Evolutionary conservation across 2,888 invertebrate species (phyloP).

Genomic region (Scotopteryx bipunctaria): DNA sequence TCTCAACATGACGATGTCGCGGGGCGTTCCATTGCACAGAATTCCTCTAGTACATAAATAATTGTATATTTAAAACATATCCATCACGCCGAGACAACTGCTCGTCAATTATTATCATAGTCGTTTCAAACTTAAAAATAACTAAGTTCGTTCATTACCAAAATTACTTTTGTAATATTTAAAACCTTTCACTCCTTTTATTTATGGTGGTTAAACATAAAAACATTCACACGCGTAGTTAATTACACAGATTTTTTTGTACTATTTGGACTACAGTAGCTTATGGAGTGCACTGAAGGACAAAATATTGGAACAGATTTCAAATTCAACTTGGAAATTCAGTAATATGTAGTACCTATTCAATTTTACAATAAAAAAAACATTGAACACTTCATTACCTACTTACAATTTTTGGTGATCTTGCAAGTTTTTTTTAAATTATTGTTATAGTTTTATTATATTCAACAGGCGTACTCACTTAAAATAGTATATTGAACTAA

Average conservation of each 20-base stretch:
- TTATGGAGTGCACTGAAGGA: conserved; percentile 34
- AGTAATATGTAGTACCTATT: no score
- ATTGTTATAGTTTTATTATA: no score
- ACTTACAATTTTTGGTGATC: no score
- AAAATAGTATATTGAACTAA: no score
- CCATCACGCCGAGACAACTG: conserved; percentile 28
- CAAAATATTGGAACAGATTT: conserved; percentile 21
- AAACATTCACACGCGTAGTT: conserved; percentile 37
- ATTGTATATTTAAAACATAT: conserved; percentile 12
- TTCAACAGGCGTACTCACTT: no score
- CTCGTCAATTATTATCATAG: conserved; percentile 58
- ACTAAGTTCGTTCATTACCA: conserved; percentile 25
- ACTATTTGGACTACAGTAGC: conserved; percentile 44
- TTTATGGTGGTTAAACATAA: conserved; percentile 19
- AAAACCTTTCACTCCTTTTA: conserved; percentile 26
- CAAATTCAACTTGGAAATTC: no score
- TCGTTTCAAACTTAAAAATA: conserved; percentile 17
- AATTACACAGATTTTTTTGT: conserved; percentile 38
- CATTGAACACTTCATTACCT: no score
- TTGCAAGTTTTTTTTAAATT: no score
- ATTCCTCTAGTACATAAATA: neutral
- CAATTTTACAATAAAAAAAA: no score
- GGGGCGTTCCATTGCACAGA: no score
- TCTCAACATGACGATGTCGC: no score
- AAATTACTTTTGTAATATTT: conserved; percentile 37